Evolutionary conservation across 2,113 vertebrate genomes (phyloP).

Genomic region (Orycteropus afer): DNA sequence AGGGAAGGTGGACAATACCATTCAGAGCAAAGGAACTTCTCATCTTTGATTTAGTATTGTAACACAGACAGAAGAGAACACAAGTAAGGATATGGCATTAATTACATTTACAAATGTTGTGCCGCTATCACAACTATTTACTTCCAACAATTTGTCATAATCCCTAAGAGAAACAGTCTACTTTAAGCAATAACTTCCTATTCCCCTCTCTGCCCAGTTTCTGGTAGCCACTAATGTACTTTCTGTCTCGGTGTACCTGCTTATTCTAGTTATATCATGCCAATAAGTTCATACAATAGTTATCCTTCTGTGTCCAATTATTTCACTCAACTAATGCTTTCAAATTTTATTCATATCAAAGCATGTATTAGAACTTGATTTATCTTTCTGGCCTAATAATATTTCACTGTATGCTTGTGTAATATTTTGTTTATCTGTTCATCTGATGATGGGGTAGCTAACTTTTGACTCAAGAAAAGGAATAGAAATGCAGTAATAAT

Average conservation of each 20-base stretch:
- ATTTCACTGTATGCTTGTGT: not conserved
- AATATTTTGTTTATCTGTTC: not conserved
- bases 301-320: not conserved
- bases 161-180: not conserved
- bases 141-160: not conserved
- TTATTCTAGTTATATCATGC: not conserved
- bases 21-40: not conserved
- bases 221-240: not conserved
- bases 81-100: not conserved
- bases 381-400: not conserved
- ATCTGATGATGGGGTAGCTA: not conserved
- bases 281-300: not conserved
- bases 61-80: not conserved
- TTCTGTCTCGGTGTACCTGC: not conserved
- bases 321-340: not conserved
- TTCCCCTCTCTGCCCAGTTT: not conserved
- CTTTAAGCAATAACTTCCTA: not conserved
- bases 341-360: not conserved
- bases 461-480: not conserved
- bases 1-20: fast-evolving
- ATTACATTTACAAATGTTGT: not conserved
- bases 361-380: not conserved
- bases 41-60: not conserved
- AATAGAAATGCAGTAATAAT: not conserved
- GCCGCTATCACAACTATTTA: not conserved